A percentile compares a stretch with the other conserved stretches of the same genome.
Conservation (phyloP, 1,140 invertebrate genomes). For the Caerostris extrusa region DNA sequence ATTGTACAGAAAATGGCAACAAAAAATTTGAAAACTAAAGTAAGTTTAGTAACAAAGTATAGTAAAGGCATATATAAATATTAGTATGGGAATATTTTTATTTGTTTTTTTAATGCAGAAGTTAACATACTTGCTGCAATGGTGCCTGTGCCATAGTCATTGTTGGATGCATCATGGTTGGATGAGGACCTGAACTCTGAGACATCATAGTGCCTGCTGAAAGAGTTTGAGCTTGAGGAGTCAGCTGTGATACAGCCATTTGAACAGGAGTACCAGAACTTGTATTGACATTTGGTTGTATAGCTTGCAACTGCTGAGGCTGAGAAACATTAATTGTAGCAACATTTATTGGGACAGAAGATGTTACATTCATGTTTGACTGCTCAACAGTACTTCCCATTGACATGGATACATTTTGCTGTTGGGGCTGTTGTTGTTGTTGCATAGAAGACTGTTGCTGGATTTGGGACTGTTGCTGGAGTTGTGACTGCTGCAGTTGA, state of each 20-base stretch:
- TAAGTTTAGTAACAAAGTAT: no score
- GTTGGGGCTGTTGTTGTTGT: conserved; percentile 33
- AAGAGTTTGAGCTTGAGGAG: conserved; percentile 48
- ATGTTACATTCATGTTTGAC: conserved; percentile 59
- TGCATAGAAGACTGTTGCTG: not conserved
- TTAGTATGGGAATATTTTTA: no score
- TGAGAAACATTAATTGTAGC: conserved; percentile 60
- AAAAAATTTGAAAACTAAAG: no score
- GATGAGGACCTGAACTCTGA: conserved; percentile 65
- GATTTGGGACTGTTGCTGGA: conserved; percentile 6
- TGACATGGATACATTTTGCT: conserved; percentile 26
- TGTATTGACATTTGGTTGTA: conserved; percentile 48
- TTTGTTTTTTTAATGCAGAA: no score
- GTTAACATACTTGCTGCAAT: conserved; percentile 57
- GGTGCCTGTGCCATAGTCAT: conserved; percentile 74
- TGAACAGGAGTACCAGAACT: conserved; percentile 52
- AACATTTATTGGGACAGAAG: conserved; percentile 58
- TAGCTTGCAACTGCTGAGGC: conserved; percentile 34
- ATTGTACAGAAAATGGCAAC: no score
- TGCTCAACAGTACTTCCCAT: conserved; percentile 48
- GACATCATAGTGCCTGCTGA: conserved; percentile 55
- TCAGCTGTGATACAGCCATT: conserved; percentile 12
- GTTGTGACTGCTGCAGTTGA: conserved; percentile 21
- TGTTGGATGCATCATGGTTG: conserved; percentile 71
- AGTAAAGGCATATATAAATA: no score